Evolutionary conservation across 1,140 invertebrate species (phyloP), one percentile per base, ranked within the genome.

Genomic region (Tetragnatha versicolor): DNA sequence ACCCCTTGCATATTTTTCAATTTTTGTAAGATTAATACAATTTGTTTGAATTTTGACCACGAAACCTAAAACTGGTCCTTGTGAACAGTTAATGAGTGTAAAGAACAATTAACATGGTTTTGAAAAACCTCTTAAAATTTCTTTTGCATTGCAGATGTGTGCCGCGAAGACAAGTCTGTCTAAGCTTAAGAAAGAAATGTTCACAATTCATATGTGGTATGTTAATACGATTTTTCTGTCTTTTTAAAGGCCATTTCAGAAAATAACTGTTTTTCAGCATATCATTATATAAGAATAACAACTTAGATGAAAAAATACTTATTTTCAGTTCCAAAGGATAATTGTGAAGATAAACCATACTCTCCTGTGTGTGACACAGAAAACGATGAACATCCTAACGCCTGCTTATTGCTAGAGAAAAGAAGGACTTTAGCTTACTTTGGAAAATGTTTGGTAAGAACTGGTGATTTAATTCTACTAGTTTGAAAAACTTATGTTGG

Each of bases 201-300:
- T 88, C 86, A n/a, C 94, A 97, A 83, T 91, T 91, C 83, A 88
- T 91, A 79, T 96, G 94, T 84, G 89, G 94, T 93, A 86, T 88
- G 89, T 85, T 31, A 2, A 47, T n/a, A n/a, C n/a, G n/a, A n/a
- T n/a, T n/a, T n/a, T n/a, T n/a, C n/a, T n/a, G 42, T 45, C 17
- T 45, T 45, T 45, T 45, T 45, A 7, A 45, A 17, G 39, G 39
- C 7, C 7, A 17, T n/a, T n/a, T 7, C 7, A 17, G 39, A 45
- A 45, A 45, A 45, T 45, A 20, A 20, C 42, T 47, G 20, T 47
- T 17, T 47, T 47, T 12, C 20, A 1, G 42, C 12, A 12, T 47
- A 47, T 47, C 2, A 47, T 45, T 47, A 20, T 1, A 47, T 2
- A 47, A 17, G 3, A 47, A 17, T 47, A 10, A 42, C 17, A 53